Percentiles rank a stretch among this genome's conserved stretches.
Conservation (phyloP, 2,113 vertebrate species). For the Neolamprologus hecqui region DNA sequence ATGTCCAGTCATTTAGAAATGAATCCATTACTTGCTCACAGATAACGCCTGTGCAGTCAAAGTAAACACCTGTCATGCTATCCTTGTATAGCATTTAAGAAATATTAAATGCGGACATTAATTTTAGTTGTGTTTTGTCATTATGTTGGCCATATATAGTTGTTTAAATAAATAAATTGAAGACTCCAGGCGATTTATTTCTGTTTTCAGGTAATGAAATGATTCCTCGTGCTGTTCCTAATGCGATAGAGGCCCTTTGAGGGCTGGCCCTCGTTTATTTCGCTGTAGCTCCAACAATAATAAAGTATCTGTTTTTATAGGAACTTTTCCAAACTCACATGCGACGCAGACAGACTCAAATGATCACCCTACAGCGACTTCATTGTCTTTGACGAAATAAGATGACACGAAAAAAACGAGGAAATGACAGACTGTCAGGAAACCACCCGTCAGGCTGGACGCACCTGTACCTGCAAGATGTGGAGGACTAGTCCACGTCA, state of each 20-base stretch:
- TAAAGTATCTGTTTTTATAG: background rate
- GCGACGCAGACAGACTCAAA: background rate
- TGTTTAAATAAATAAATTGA: background rate
- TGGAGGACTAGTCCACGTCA: constrained; percentile 27
- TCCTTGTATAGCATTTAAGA: background rate
- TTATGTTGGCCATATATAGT: background rate
- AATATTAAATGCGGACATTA: background rate
- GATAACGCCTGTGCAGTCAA: background rate
- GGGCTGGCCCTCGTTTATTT: background rate
- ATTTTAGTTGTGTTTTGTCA: background rate
- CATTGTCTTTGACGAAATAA: background rate
- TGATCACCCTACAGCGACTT: background rate
- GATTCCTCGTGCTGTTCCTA: background rate
- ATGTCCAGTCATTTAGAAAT: background rate
- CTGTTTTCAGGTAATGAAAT: background rate
- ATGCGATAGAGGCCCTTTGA: background rate
- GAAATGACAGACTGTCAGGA: background rate
- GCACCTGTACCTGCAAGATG: background rate
- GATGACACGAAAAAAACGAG: background rate
- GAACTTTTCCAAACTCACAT: no score
- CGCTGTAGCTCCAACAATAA: background rate
- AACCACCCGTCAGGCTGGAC: background rate
- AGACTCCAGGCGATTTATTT: background rate
- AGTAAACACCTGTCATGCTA: background rate
- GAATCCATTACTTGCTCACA: background rate